Evolutionary conservation across 1,140 invertebrate species (phyloP), one percentile per base, ranked within the genome.

Genomic region (Macrocentrus cingulum): DNA sequence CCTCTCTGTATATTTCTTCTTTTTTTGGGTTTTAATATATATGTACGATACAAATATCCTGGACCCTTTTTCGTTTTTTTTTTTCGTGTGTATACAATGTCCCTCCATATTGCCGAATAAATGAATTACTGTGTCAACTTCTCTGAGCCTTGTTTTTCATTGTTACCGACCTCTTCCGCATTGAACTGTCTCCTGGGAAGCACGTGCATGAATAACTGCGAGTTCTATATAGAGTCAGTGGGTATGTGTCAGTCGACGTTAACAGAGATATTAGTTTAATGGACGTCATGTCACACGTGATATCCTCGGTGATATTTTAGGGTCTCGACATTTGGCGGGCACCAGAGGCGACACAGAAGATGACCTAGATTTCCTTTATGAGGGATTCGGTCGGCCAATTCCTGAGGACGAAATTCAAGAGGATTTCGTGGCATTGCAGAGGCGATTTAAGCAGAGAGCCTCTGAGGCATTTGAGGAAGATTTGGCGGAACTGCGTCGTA

Each of bases 391-490:
- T 55, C 68, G 68, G 11, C 62, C 62, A 19, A 44, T 67, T 60
- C 56, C 66, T 1, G 70, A 73, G 6, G 61, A 76, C 6, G 60
- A 66, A 22, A 32, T 58, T 19, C 72, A 79, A 3, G 68, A 77
- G 5, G 71, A 75, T 29, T 80, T 72, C 49, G 67, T 77, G 16
- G 18, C 53, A 1, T 60, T 61, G 9, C 74, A 79, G 4, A 65
- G 76, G 19, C 74, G 74, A 29, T 57, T 70, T 20, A 79, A 75
- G 59, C 70, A 79, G 44, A 69, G 75, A n/a, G 72, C 74, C 2
- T 56, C 74, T 1, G 74, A 76, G 5, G 71, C 75, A 9, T 80
- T 80, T 37, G 72, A 75, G 16, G 74, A 78, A 56, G 76, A 79
- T 55, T 56, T 80, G 41, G 76, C 74, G 13, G 77, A 79, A 32